Evolutionary conservation across 2,888 invertebrate species (phyloP), one percentile per base, ranked within the genome.

Genomic region (Clanis bilineata): DNA sequence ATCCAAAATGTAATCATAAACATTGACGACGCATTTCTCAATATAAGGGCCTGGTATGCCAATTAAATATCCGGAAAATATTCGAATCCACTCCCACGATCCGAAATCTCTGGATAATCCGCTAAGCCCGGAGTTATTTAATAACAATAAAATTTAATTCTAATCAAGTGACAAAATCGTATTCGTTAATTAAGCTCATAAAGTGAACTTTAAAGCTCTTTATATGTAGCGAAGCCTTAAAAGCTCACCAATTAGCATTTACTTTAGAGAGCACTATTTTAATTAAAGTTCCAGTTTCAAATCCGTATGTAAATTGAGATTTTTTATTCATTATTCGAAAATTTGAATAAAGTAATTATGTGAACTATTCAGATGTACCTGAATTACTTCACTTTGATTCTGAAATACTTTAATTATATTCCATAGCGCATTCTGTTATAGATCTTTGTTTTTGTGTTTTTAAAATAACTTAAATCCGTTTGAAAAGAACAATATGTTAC

Each of bases 181-280:
- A 51, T 51, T 18, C 51, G 51, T 51, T 51, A 51, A 51, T 51
- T 51, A 32, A 51, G 32, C 32, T 32, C 51, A 51, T 51, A 51
- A 51, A 51, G 18, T 32, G 51, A 51, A 51, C 32, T 51, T 28
- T 32, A 51, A 51, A 51, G 51, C 51, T 51, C 51, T 51, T 51
- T 51, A 51, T 47, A 47, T 51, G 51, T 51, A 32, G 51, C 32
- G 10, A 32, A 28, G 51, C 51, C 51, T 51, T 51, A 51, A 51
- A 51, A 51, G 51, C 51, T 51, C 28, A 51, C 51, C 51, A 51
- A 51, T 32, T 51, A 51, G 51, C 51, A 51, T 51, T 51, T 51
- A 32, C 51, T 51, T n/a, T 51, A 51, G 28, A 51, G 51, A 32
- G 51, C 18, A 51, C 51, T 51, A 51, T 32, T 51, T 51, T 51